These are phyloP conservation scores for Drosophila pullipes DNA, from an alignment of 2,888 invertebrate species.

Conservation along the genomic window DNA sequence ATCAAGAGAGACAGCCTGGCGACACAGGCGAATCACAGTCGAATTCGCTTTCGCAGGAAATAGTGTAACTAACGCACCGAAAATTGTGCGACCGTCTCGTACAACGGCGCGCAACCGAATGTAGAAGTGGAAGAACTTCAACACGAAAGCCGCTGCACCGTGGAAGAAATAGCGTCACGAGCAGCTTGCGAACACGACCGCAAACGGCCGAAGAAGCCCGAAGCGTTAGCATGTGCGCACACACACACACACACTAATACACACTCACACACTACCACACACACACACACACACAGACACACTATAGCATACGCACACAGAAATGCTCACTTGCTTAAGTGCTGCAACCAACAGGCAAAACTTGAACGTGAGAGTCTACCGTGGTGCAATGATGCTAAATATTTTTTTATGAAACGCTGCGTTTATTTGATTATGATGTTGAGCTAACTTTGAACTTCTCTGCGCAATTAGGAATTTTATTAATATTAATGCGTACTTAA, in stretches of 20 bases:
- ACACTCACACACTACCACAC: conserved; percentile 16
- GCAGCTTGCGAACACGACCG: conserved; percentile 15
- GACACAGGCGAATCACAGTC: conserved; percentile 46
- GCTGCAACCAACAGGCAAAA: conserved; percentile 31
- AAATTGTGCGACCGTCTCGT: conserved; percentile 84
- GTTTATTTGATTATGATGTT: neutral
- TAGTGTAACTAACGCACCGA: conserved; percentile 72
- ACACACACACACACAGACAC: conserved; percentile 23
- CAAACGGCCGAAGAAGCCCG: conserved; percentile 19
- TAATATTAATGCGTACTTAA: neutral
- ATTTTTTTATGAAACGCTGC: neutral
- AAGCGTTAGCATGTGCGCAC: conserved; percentile 30
- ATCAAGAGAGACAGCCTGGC: conserved; percentile 37
- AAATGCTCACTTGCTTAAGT: conserved; percentile 32
- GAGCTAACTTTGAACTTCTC: neutral
- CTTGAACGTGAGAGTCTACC: conserved; percentile 40
- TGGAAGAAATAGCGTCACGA: conserved; percentile 30
- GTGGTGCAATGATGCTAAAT: conserved; percentile 41
- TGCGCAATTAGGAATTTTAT: neutral
- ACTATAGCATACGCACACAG: conserved; percentile 13
- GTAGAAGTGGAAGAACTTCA: conserved; percentile 73
- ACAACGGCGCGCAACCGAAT: conserved; percentile 86
- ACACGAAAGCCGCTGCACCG: conserved; percentile 47
- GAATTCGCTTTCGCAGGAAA: conserved; percentile 13
- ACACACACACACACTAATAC: conserved; percentile 12